Base-by-base conservation (phyloP, 2,888 invertebrate species). In the Lepidochitona cinerea region DNA sequence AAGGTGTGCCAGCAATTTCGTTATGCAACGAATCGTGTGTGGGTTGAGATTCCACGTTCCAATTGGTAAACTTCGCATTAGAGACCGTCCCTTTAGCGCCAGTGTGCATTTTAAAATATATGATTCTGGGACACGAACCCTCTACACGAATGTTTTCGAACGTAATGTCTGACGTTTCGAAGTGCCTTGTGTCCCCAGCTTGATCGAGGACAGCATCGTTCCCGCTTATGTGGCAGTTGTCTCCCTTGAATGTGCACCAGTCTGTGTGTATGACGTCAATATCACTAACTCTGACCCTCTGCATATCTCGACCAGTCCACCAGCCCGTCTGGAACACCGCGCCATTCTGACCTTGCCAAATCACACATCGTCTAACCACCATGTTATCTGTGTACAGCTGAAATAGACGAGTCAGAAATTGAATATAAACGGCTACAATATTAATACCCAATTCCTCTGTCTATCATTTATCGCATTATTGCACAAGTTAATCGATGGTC, bases 261-360 rank as follows among this genome's bases (percentile, higher is more conserved):
- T 74, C 74, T 3, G 68, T 72, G 68, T 74, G 74, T 32, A 77
- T 74, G 41, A 74, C 65, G 68, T 76, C 74, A 12, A 76, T 70
- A 36, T 76, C 70, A 18, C 53, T 65, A 29, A 75, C 64, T 18
- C 41, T 9, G n/a, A 76, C 54, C n/a, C 66, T 54, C 4, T 41
- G 37, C 37, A 64, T 64, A 32, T 68, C 35, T 33, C 69, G 18
- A n/a, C 35, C n/a, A n/a, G 14, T 3, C 75, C 73, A 75, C 75
- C 75, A 73, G 14, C 75, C 73, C 9, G 37, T 37, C 54, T 75
- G 75, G 26, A 75, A 71, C 12, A 75, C 75, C 29, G 75, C 75
- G 12, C 75, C 75, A 71, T 76, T 76, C 37, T 73, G 73, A 18
- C 65, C 52, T 68, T 76, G 75, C 75, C 75, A 76, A 41, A 76